phyloP scores from a whole-genome alignment of 2,113 vertebrate genomes.

The Cinclus cinclus region DNA sequence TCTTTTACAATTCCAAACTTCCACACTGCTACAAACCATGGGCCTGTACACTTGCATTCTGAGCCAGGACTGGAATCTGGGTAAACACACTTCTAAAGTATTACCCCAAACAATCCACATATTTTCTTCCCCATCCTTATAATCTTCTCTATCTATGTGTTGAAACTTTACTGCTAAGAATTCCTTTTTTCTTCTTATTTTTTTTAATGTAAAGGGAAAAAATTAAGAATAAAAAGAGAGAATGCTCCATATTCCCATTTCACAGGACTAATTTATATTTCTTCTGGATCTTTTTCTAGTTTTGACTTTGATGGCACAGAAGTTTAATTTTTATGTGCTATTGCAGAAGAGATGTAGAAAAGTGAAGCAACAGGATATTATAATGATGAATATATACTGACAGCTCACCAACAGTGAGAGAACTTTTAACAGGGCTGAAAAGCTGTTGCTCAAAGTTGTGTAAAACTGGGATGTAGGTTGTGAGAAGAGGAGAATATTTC shows the following conservation, averaged over 20 bases:
- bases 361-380: neutral
- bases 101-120: neutral
- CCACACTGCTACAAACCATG: neutral
- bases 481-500: neutral
- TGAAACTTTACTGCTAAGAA: neutral
- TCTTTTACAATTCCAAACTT: neutral
- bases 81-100: neutral
- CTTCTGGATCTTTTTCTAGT: neutral
- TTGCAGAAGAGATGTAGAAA: neutral
- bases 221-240: neutral
- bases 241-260: neutral
- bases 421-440: neutral
- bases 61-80: neutral
- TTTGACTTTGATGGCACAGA: neutral
- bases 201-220: rapidly evolving
- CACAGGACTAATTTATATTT: neutral
- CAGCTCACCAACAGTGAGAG: neutral
- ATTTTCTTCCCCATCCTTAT: neutral
- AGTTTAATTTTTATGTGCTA: neutral
- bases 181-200: neutral
- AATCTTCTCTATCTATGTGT: neutral
- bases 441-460: neutral
- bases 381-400: neutral
- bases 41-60: neutral
- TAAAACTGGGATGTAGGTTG: neutral